Base-by-base conservation (phyloP, 1,140 invertebrate genomes). In the Akabosia matsudoensis region DNA sequence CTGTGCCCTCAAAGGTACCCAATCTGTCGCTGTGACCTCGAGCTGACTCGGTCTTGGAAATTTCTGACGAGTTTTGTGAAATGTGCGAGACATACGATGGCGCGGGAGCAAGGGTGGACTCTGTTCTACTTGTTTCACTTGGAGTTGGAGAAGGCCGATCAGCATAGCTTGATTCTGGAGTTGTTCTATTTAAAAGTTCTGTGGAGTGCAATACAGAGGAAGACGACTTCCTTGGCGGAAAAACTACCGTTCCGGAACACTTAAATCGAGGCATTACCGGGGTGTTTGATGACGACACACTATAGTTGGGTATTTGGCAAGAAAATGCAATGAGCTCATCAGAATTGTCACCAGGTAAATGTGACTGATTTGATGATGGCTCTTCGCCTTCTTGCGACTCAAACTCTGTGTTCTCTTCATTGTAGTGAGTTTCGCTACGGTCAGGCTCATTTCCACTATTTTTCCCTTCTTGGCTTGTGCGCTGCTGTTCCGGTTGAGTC, bases 31-130 rank as follows among this genome's bases (percentile, higher is more conserved):
- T n/a, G n/a, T 67, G 61, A 67, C 70, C 79, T 26, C 70, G n/a
- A 1, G 67, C 76, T 10, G 79, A 80, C 70, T 80, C 79, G 10
- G 79, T 80, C 64, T 80, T 78, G 14, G 76, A 78, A 14, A 64
- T 22, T 24, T 79, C 79, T 1, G 78, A 79, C n/a, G 37, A 45
- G 33, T 75, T 79, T 37, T 74, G 79, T 4, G 79, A 79, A 4
- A 74, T 67, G 30, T 74, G 73, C 18, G 76, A 78, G 24, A 51
- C 73, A 33, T 78, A 75, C 10, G 76, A 78, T 1, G 77, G 76
- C 33, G 73, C 45, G 4, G 77, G 77, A 45, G 74, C 77, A 1
- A 78, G 54, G 33, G 79, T 77, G 0, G 79, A 80, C 34, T 80
- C 79, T 13, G 79, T 80, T 34, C 75, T 37, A 1, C 76, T 78